Base-by-base conservation (phyloP, 2,797 vertebrate species). In the Gambusia yucatana region DNA sequence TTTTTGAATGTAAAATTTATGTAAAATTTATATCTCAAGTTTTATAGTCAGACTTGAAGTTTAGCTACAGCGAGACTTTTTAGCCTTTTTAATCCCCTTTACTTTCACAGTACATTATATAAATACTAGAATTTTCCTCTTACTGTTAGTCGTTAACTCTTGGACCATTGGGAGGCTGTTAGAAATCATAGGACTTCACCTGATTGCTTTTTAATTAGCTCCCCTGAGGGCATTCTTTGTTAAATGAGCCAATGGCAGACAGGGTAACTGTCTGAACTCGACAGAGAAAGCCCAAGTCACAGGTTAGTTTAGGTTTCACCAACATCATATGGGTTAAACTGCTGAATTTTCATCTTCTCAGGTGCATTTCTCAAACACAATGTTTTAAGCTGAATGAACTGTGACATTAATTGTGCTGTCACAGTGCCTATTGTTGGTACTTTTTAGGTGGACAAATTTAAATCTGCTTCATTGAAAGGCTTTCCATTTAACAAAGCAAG, bases 131-230 rank as follows among this genome's bases (percentile, higher is more conserved):
- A 83, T 82, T 77, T 87, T 50, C 44, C 57, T 5, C 20, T 76
- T 67, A 76, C 3, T 71, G 77, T 82, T 85, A 87, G 82, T 88
- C 87, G 82, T 83, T 41, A 77, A 77, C 76, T 83, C 63, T 83
- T 36, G 87, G 72, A 73, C 89, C 82, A 86, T n/a, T 41, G 91
- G 88, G 93, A 92, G 65, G 77, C 90, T 92, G 93, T 95, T 95
- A 94, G 84, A 89, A 90, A 86, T 75, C 2, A 76, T 80, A 87
- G 89, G 82, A 81, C 84, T 86, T 89, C 85, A 90, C 91, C 93
- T 92, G 87, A 93, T 92, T 91, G 84, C 85, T 84, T 86, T 90
- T 90, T 94, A 94, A 94, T 94, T 87, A 95, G 90, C 82, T 90
- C 92, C 92, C 90, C 72, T 61, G 85, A 87, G 90, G 88, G 72